Evolutionary conservation across 2,888 invertebrate genomes (phyloP).

Genomic region (Nephrotoma guestfalica): DNA sequence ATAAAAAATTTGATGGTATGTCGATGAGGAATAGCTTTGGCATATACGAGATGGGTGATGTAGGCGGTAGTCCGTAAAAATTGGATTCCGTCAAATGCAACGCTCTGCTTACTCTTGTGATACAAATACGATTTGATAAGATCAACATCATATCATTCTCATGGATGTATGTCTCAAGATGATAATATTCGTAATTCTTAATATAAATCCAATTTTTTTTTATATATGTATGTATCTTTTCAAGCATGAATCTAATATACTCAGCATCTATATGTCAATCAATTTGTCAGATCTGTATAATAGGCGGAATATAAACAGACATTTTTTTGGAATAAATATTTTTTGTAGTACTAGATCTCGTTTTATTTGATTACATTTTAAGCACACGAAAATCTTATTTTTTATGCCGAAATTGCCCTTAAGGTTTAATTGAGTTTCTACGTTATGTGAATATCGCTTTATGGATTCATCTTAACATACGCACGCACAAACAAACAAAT

Average conservation of each 20-base stretch:
- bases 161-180: too few species aligned
- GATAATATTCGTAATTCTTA: background rate
- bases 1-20: too few species aligned
- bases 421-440: background rate
- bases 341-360: background rate
- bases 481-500: background rate
- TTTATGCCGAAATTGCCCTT: background rate
- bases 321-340: background rate
- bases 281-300: background rate
- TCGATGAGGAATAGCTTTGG: too few species aligned
- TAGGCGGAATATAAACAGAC: background rate
- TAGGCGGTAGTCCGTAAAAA: too few species aligned
- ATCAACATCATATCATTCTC: too few species aligned
- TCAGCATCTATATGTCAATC: background rate
- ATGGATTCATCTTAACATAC: background rate
- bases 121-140: too few species aligned
- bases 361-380: background rate
- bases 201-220: background rate
- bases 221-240: background rate
- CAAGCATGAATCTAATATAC: background rate
- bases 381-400: background rate
- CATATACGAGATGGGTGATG: too few species aligned
- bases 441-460: background rate
- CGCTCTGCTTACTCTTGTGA: too few species aligned
- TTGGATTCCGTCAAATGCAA: too few species aligned